Base-by-base conservation (phyloP, 2,888 invertebrate species). In the Sphaerophoria taeniata region DNA sequence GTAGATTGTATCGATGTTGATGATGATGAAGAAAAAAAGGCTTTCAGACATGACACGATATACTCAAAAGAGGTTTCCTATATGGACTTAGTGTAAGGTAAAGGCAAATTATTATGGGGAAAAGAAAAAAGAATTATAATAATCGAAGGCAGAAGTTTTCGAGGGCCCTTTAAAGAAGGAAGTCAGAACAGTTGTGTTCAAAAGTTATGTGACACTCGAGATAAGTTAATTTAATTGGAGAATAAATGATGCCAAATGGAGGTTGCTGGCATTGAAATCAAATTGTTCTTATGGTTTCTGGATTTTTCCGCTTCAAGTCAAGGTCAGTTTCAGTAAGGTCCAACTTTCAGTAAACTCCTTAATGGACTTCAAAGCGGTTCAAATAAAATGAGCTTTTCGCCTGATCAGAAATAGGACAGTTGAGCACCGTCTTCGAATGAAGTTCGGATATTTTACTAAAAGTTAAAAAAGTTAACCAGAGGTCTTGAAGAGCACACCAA, bases 1-100 rank as follows among this genome's bases (percentile, higher is more conserved):
- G 24, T 24, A 2, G 24, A 75, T 67, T 72, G 76, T 77, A 77
- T 77, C 83, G 71, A 78, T 69, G 24, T 24, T 2, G 69, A 63
- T 73, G 73, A 69, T 70, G 71, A 61, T 47, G 67, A 65, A 51
- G 67, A 53, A 49, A 56, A 69, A 65, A 47, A 70, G 49, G 51
- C 58, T 58, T 58, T 73, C 16, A 61, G 31, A 58, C 12, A 73
- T 34, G 49, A 63, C 43, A 69, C 63, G n/a, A 39, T 39, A 2
- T 24, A 60, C 65, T 34, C 53, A 80, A 24, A 75, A 55, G 60
- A 39, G 51, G 51, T 51, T 39, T 36, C 51, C 24, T 24, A 39
- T 49, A n/a, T 34, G 9, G 34, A 24, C 16, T 36, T 51, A 51
- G 14, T 16, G 7, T 6, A 51, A 11, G 53, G 51, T 43, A 39